Base-by-base conservation (phyloP, 2,888 invertebrate genomes). In the Leptinotarsa haldemani region DNA sequence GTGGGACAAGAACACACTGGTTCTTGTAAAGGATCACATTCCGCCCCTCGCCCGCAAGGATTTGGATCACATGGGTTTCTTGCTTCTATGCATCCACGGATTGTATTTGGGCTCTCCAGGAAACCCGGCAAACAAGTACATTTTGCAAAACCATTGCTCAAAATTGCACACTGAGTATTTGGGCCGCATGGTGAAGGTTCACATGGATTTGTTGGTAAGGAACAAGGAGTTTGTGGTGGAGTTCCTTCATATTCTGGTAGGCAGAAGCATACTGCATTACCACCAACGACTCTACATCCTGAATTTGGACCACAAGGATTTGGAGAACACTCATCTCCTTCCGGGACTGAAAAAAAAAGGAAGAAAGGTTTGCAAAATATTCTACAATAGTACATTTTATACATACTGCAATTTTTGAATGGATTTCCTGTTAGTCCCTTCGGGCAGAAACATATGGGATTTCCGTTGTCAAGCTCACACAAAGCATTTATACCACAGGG, bases 381-480 rank as follows among this genome's bases (percentile, higher is more conserved):
- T 46, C 13, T 50, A n/a, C 20, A n/a, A 66, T 20, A 7, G 48
- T 70, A 53, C 66, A 70, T 53, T 70, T 15, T 13, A 72, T 87
- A 94, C 95, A 91, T 92, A 96, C 96, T 95, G 91, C 96, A 96
- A 88, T 92, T 94, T 85, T 93, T 92, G 86, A 96, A 96, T 61
- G 97, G 97, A 90, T 97, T 96, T 86, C 97, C 97, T 4, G 96
- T 96, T 77, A 95, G 89, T 76, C 95, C 96, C 86, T 94, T 95
- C 0, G 96, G 96, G 84, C 97, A 97, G 88, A 91, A 95, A 84
- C 97, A 97, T 79, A 96, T 94, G 2, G 96, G 96, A 86, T 93
- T 94, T 68, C 95, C 96, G 82, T 93, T 92, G 82, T 95, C 95
- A 67, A 93, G 90, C 88, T 95, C 95, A 85, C 97, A 97, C 77